Evolutionary conservation across 1,140 invertebrate species (phyloP), one percentile per base, ranked within the genome.

Genomic region (Camponotus floridanus): DNA sequence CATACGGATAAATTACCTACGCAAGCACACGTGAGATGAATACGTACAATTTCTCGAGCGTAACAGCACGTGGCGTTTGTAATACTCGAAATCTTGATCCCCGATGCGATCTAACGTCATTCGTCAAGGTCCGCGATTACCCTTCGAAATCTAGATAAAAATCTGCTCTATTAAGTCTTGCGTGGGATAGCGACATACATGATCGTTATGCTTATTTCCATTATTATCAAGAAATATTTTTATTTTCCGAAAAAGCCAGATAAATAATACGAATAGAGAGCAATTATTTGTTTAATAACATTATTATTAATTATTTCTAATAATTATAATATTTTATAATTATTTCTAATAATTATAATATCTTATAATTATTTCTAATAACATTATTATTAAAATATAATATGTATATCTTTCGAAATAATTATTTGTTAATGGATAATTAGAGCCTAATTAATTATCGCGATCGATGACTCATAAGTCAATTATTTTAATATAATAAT

Each of bases 11-110:
- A 92, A 92, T 86, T 88, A 92, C 91, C 91, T 90, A 88, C 83
- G 26, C 31, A 62, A 91, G 59, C 86, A 79, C 86, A 64, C 59
- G 55, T 76, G 74, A 67, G 59, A 73, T 76, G 86, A 51, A 31
- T 67, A 36, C 42, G 48, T 62, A 51, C n/a, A 42, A 64, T 78
- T 91, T 91, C 26, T 26, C 86, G 62, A 89, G 86, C 73, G 65
- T 88, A 79, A 91, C 86, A 90, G 90, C 91, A 91, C 91, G 90
- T 91, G 90, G 67, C 90, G 59, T 51, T 45, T 68, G 68, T 51
- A 64, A 85, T 31, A 86, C 21, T 11, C 11, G 51, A 68, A 87
- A 88, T 80, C 85, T 84, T 65, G 88, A 87, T 88, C 86, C n/a
- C n/a, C 31, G 83, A 42, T 84, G 7, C 87, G 71, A 87, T 61